Base-by-base conservation (phyloP, 2,888 invertebrate species). In the Dynastes grantii region DNA sequence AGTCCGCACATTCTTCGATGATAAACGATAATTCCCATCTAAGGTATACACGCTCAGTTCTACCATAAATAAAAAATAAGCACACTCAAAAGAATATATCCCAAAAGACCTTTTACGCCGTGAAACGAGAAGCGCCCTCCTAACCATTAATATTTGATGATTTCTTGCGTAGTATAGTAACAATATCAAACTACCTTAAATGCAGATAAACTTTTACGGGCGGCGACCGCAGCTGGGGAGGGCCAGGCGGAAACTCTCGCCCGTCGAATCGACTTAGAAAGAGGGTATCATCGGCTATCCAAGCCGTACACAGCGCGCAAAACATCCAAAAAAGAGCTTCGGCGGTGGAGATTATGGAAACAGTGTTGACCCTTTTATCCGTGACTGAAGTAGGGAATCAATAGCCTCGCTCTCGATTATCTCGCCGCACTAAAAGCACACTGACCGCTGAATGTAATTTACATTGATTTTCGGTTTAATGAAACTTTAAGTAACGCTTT, bases 381-480 rank as follows among this genome's bases (percentile, higher is more conserved):
- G 77, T 53, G 67, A 68, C 78, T 67, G 76, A 79, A 81, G 81
- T 79, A 79, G 79, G 79, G 83, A 84, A 84, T 85, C 84, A 82
- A 83, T 84, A 84, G 83, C 80, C 78, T 79, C 80, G 68, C 61
- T 80, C 85, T 85, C 85, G 86, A 85, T 86, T 86, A 86, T 86
- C 85, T 84, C 82, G 82, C 85, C 84, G 81, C 84, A 83, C 84
- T 86, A 86, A 86, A 86, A 85, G 85, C 85, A 78, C 83, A 80
- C 85, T 86, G 86, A 86, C 87, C 87, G 83, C 85, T 83, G 86
- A 87, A 87, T 86, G 86, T 85, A 86, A 87, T 87, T 87, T 87
- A 86, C 87, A 87, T 87, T 86, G 87, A 87, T 87, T 87, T 85
- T 82, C 83, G 85, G 83, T 86, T 85, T 86, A 86, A 87, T 87